Evolutionary conservation across 1,140 invertebrate species (phyloP).

Genomic region (Zaprionus camerounensis): DNA sequence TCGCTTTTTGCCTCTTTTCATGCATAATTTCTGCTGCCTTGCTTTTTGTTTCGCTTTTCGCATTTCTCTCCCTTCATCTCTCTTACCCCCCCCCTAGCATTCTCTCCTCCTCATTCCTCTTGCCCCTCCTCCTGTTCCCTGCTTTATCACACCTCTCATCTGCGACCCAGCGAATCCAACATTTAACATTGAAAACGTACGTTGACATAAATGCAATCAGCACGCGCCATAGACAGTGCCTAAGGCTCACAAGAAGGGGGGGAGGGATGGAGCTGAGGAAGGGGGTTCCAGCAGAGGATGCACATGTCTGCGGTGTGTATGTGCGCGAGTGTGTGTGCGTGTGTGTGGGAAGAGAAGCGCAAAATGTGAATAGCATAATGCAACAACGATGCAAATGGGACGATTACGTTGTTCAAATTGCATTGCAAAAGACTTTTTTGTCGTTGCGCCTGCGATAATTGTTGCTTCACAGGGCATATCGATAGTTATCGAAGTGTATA

Average conservation of each 20-base stretch:
- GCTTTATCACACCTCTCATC: neutral
- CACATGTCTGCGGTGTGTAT: neutral
- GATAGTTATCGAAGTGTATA: neutral
- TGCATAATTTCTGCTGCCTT: conserved; percentile 62
- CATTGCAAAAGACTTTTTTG: neutral
- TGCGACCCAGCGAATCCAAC: conserved; percentile 29
- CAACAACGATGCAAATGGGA: neutral
- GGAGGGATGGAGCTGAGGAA: neutral
- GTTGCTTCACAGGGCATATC: neutral
- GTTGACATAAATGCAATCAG: conserved; percentile 79
- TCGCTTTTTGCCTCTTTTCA: conserved; percentile 65
- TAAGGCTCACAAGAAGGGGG: neutral
- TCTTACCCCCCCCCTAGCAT: no score
- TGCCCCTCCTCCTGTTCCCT: neutral
- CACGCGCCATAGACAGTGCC: conserved; percentile 58
- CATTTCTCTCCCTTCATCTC: conserved; percentile 5
- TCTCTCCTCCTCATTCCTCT: neutral
- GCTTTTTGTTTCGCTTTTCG: conserved; percentile 41
- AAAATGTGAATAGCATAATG: neutral
- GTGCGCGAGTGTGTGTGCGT: neutral
- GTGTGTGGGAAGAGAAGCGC: neutral
- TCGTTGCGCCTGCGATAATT: neutral
- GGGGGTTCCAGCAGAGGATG: neutral
- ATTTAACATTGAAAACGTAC: conserved; percentile 78
- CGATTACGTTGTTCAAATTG: conserved; percentile 1